Evolutionary conservation across 2,888 invertebrate genomes (phyloP).

Genomic region (Cosmia pyralina): DNA sequence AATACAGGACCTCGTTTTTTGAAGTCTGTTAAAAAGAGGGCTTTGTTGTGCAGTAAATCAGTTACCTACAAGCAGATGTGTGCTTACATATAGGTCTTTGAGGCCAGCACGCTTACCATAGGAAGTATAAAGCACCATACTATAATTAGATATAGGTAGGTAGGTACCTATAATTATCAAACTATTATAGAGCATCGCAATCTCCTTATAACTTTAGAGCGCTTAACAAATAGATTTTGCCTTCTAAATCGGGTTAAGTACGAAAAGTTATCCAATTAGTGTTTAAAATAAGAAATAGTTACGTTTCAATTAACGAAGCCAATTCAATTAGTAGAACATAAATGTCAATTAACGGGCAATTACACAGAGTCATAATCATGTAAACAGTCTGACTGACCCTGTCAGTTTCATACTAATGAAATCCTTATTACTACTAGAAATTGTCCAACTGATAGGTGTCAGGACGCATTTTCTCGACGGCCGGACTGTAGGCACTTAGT

Average conservation of each 20-base stretch:
- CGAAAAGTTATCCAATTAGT: constrained; percentile 18
- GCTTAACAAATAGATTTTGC: constrained; percentile 28
- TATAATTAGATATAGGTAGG: too few species aligned
- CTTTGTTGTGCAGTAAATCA: not conserved
- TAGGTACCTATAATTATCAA: constrained; percentile 57
- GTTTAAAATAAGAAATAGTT: constrained; percentile 9
- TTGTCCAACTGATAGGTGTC: too few species aligned
- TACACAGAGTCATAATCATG: constrained; percentile 6
- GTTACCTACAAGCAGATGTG: constrained; percentile 4
- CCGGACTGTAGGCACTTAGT: too few species aligned
- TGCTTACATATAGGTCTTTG: not conserved
- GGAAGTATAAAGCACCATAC: not conserved
- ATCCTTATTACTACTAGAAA: too few species aligned
- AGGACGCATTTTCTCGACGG: too few species aligned
- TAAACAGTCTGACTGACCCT: not conserved
- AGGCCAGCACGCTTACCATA: not conserved
- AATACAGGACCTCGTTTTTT: too few species aligned
- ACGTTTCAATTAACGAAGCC: constrained; percentile 36
- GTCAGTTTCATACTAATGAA: too few species aligned
- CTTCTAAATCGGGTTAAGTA: constrained; percentile 10
- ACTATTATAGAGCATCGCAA: constrained; percentile 66
- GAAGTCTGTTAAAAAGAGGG: too few species aligned
- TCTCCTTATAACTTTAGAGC: constrained; percentile 62
- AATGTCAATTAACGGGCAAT: constrained; percentile 12
- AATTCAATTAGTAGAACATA: too few species aligned